Conservation (phyloP, 2,888 invertebrate species). For the Leptarthrus brevirostris region DNA sequence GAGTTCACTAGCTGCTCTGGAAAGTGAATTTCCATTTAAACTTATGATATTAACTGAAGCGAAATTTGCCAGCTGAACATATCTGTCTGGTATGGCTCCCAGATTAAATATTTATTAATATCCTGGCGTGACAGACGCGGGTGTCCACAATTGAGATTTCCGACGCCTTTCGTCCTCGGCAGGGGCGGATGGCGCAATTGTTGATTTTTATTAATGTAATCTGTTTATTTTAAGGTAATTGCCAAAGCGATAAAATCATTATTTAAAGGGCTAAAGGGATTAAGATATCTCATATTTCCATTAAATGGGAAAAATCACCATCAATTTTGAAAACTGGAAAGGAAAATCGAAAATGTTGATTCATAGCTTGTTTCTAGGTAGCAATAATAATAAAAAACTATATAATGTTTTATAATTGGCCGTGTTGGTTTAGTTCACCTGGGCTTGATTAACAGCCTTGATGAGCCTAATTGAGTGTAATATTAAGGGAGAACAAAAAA, state of each 20-base stretch:
- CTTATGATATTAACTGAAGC: constrained; percentile 3
- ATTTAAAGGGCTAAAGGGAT: neutral
- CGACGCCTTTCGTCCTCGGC: neutral
- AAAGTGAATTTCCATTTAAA: constrained; percentile 1
- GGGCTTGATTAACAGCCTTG: too few species aligned
- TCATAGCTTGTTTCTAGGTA: too few species aligned
- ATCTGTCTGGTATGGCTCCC: neutral
- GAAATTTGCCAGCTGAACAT: neutral
- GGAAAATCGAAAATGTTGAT: too few species aligned
- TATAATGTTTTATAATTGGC: too few species aligned
- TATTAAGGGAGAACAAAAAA: too few species aligned
- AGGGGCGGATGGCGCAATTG: neutral
- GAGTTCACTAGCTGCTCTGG: neutral
- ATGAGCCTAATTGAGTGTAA: too few species aligned
- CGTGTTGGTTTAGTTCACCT: too few species aligned
- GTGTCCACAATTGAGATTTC: neutral
- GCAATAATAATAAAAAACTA: too few species aligned
- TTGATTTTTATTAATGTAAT: neutral
- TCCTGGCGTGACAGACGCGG: neutral
- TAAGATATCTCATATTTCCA: neutral
- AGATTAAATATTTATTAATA: neutral
- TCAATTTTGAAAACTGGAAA: too few species aligned
- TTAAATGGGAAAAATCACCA: too few species aligned
- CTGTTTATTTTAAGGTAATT: neutral
- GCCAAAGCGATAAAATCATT: neutral